Evolutionary conservation across 2,888 invertebrate species (phyloP).

Genomic region (Chrysodeixis includens): DNA sequence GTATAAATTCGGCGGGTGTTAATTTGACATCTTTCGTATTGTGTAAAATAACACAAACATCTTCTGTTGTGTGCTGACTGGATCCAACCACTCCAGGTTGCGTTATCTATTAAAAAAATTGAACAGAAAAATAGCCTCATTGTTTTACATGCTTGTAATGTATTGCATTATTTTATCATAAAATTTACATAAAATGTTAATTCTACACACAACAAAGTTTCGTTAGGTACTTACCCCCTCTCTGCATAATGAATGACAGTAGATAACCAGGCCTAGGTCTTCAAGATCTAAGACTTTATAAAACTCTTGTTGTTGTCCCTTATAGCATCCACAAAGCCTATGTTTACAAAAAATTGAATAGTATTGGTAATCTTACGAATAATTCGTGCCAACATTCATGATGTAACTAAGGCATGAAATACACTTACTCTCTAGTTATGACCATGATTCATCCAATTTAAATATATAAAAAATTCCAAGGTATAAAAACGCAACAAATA

Average conservation of each 20-base stretch:
- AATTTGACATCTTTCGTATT: slow-evolving; percentile 63
- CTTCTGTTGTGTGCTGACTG: slow-evolving; percentile 25
- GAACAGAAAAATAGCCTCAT: neutral
- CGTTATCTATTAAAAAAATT: slow-evolving; percentile 15
- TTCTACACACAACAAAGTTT: neutral
- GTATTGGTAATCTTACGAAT: neutral
- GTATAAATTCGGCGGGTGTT: slow-evolving; percentile 53
- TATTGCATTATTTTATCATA: neutral
- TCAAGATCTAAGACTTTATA: slow-evolving; percentile 64
- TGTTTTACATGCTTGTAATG: neutral
- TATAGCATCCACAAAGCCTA: slow-evolving; percentile 34
- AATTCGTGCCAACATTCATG: neutral
- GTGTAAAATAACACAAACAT: slow-evolving; percentile 65
- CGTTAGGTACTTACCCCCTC: slow-evolving; percentile 54
- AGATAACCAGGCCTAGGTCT: slow-evolving; percentile 66
- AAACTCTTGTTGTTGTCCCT: slow-evolving; percentile 27
- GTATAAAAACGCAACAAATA: slow-evolving; percentile 19
- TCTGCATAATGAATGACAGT: slow-evolving; percentile 53
- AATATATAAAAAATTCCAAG: slow-evolving; percentile 30
- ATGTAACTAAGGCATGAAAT: neutral
- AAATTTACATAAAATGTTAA: neutral
- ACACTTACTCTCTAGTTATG: slow-evolving; percentile 15
- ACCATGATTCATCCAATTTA: slow-evolving; percentile 19
- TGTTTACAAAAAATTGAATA: slow-evolving; percentile 26
- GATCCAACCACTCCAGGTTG: slow-evolving; percentile 8